Base-by-base conservation (phyloP, 2,797 vertebrate species). In the Diplodus puntazzo region DNA sequence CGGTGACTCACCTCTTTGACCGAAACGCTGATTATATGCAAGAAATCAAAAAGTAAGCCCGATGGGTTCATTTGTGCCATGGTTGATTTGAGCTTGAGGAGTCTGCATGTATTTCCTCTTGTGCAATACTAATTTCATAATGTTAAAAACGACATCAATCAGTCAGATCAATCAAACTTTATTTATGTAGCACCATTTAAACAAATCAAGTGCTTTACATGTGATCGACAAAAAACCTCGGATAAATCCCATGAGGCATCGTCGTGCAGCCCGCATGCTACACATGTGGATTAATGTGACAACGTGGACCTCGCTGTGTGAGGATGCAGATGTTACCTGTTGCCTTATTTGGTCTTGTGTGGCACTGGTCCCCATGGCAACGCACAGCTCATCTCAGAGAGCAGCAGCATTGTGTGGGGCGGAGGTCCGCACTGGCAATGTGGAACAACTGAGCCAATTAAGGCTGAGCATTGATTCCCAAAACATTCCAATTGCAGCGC, bases 1-100 rank as follows among this genome's bases (percentile, higher is more conserved):
- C 97, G 0, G 94, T 99, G 93, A 98, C 97, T 87, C 97, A 99
- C 84, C 96, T 99, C 78, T 97, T 99, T 52, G 98, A 99, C 95
- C 96, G 98, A 94, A 99, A 98, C 53, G 90, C 93, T 34, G 98
- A 99, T 94, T 99, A 98, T 18, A 96, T 98, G 52, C 97, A 99
- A 92, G 98, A 99, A 95, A 96, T 99, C 58, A 99, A 97, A 96
- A 98, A 96, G 98, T 99, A 97, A 96, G 95, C 12, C 49, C 1
- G 5, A 12, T 50, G 25, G 9, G 2, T 73, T 49, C 34, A 25
- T 73, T 13, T 62, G 3, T 66, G 1, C 17, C 39, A 3, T 30
- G 11, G 16, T 55, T 45, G 12, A 50, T 50, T 39, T 43, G n/a
- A 57, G 25, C 9, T 18, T 57, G 10, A 77, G 11, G 12, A 23